Conservation (phyloP, 2,113 vertebrate species). For the Corydoras sp. region DNA sequence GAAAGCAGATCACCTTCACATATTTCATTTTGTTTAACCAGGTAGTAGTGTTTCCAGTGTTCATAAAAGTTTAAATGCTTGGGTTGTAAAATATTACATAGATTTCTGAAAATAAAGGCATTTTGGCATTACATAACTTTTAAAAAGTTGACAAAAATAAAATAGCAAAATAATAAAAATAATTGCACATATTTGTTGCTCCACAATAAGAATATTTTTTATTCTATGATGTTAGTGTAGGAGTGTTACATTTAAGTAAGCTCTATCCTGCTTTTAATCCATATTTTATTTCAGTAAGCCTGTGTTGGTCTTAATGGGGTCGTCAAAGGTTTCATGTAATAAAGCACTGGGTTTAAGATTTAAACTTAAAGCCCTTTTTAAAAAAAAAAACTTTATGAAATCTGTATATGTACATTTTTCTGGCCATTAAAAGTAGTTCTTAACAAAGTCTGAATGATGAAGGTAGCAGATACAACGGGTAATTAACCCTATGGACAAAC, state of each 20-base stretch:
- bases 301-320: constrained; percentile 23
- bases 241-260: constrained; percentile 18
- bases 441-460: constrained; percentile 57
- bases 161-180: too few species aligned
- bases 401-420: constrained; percentile 9
- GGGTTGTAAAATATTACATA: too few species aligned
- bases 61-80: too few species aligned
- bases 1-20: too few species aligned
- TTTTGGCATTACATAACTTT: too few species aligned
- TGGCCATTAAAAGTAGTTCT: constrained; percentile 55
- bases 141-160: too few species aligned
- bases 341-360: background rate
- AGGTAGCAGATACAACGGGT: constrained; percentile 58
- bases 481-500: constrained; percentile 73
- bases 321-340: constrained; percentile 22
- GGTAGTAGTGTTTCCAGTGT: too few species aligned
- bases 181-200: background rate
- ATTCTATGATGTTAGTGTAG: constrained; percentile 1
- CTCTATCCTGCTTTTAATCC: constrained; percentile 24
- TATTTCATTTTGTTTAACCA: too few species aligned
- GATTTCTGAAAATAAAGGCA: too few species aligned
- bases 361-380: constrained; percentile 12
- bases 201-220: background rate
- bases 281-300: constrained; percentile 21
- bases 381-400: constrained; percentile 6